phyloP scores from a whole-genome alignment of 2,888 invertebrate species.

The Eucera pruinosa region DNA sequence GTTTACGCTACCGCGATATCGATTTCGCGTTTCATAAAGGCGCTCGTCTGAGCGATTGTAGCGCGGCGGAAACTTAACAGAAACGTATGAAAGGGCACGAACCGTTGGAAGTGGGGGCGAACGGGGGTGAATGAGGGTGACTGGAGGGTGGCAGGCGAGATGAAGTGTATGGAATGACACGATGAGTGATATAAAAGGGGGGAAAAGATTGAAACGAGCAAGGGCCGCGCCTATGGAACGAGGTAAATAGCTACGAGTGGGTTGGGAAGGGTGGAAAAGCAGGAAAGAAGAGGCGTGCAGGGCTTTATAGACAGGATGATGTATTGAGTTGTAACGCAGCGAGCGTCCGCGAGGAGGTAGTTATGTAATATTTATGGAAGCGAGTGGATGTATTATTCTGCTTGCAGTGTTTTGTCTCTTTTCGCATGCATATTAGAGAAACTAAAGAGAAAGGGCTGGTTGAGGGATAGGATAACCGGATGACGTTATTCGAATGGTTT shows the following conservation, averaged over 20 bases:
- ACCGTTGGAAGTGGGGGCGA: background rate
- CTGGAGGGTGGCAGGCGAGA: background rate
- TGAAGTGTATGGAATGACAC: conserved; percentile 16
- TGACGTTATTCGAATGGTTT: too few species aligned
- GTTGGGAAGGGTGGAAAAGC: background rate
- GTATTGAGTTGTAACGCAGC: conserved; percentile 17
- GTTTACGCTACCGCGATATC: conserved; percentile 51
- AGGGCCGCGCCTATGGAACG: conserved; percentile 14
- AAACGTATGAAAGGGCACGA: conserved; percentile 15
- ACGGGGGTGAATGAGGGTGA: too few species aligned
- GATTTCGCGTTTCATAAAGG: conserved; percentile 53
- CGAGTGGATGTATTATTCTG: conserved; percentile 6
- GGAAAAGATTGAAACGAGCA: conserved; percentile 11
- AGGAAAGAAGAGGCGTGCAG: background rate
- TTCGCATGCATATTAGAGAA: background rate
- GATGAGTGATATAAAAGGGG: conserved; percentile 8
- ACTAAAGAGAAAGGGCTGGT: background rate
- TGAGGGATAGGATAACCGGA: background rate
- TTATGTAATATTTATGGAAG: conserved; percentile 21
- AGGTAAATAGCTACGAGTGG: conserved; percentile 13
- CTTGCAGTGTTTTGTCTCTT: background rate
- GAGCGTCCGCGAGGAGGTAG: conserved; percentile 6
- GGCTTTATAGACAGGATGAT: conserved; percentile 12
- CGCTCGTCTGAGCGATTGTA: conserved; percentile 38
- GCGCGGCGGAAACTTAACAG: conserved; percentile 27